A percentile compares a stretch with the other conserved stretches of the same genome.
phyloP scores from a whole-genome alignment of 2,888 invertebrate species.

The Crocallis elinguaria region DNA sequence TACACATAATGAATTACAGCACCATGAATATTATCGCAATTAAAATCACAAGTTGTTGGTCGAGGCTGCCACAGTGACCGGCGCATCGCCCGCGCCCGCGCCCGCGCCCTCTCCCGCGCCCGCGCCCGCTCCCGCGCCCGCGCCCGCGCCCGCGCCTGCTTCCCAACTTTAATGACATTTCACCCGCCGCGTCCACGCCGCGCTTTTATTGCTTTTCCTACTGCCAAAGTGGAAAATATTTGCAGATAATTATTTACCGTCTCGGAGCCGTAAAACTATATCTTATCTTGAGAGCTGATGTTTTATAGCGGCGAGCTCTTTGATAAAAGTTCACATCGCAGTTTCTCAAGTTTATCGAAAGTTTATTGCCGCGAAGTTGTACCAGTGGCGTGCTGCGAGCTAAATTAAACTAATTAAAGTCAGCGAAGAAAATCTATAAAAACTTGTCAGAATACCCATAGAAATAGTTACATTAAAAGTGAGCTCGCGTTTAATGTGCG shows the following conservation, averaged over 20 bases:
- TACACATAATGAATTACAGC: conserved; percentile 21
- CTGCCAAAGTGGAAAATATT: conserved; percentile 22
- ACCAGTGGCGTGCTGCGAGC: conserved; percentile 14
- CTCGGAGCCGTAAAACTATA: conserved; percentile 19
- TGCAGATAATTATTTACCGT: conserved; percentile 31
- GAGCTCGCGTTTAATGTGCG: conserved; percentile 5
- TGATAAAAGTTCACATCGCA: conserved; percentile 23
- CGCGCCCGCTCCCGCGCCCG: too few relatives aligned
- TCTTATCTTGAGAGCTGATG: conserved; percentile 21
- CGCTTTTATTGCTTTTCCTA: conserved; percentile 31
- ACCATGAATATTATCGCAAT: conserved; percentile 32
- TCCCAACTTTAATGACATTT: conserved; percentile 20
- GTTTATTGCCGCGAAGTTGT: conserved; percentile 15
- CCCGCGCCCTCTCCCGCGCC: too few relatives aligned
- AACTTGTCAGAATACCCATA: conserved; percentile 10
- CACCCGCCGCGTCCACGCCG: conserved; percentile 5
- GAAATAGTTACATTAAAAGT: conserved; percentile 17
- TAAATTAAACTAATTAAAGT: conserved; percentile 29
- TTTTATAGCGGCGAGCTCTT: conserved; percentile 24
- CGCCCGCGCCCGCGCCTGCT: too few relatives aligned
- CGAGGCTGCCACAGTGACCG: conserved; percentile 3
- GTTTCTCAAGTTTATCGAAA: conserved; percentile 19
- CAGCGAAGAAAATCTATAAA: conserved; percentile 13
- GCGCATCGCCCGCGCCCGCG: too few relatives aligned
- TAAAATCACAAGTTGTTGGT: conserved; percentile 31